Evolutionary conservation across 64 coral and sea anemone genomes (phyloP).

Genomic region (Stichodactyla helianthus): DNA sequence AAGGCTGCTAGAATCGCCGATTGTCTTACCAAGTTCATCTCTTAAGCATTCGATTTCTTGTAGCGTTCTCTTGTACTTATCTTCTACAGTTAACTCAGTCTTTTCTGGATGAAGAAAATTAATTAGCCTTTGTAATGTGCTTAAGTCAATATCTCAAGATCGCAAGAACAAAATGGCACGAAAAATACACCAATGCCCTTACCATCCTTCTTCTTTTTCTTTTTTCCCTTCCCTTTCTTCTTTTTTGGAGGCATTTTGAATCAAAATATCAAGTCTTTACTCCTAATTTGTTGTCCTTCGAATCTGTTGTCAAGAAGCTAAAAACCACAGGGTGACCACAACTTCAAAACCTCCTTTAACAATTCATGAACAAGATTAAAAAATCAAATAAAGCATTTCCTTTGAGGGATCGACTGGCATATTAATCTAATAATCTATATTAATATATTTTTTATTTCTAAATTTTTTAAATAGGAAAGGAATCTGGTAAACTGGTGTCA

Average conservation of each 20-base stretch:
- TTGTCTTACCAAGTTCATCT: slow-evolving; percentile 85
- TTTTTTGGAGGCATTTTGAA: slow-evolving; percentile 93
- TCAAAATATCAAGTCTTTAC: slow-evolving; percentile 21
- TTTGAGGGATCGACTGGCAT: too few species aligned
- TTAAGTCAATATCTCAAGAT: neutral
- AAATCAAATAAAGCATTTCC: neutral
- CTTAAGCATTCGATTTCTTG: slow-evolving; percentile 95
- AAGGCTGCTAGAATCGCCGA: neutral
- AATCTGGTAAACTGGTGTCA: too few species aligned
- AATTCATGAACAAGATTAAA: neutral
- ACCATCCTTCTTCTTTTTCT: slow-evolving; percentile 99
- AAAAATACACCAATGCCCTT: neutral
- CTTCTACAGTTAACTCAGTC: slow-evolving; percentile 93
- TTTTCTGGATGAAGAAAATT: slow-evolving; percentile 51
- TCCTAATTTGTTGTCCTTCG: slow-evolving; percentile 33
- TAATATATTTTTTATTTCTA: too few species aligned
- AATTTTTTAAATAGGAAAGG: too few species aligned
- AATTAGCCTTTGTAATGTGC: neutral
- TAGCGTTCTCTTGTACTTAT: slow-evolving; percentile 97
- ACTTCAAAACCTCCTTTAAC: neutral
- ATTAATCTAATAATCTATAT: too few species aligned
- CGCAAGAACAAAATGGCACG: neutral
- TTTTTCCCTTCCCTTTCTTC: slow-evolving; percentile 87
- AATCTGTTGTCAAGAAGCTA: slow-evolving; percentile 9
- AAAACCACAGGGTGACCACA: slow-evolving; percentile 19